Conservation (phyloP, 1,140 invertebrate species). For the Magallana angulata region DNA sequence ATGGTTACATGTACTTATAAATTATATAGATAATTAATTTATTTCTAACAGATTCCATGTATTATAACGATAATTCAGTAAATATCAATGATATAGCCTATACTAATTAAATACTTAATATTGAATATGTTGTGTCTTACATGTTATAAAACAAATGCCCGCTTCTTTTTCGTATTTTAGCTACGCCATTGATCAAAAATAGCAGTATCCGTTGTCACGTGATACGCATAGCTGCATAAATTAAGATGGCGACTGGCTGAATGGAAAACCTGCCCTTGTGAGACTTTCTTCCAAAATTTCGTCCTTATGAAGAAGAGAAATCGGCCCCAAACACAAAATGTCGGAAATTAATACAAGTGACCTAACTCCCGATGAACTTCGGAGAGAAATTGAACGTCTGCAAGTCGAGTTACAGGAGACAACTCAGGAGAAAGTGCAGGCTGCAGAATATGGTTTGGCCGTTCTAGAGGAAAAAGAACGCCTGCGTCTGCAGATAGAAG, state of each 20-base stretch:
- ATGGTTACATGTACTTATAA: too few species aligned
- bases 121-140: too few species aligned
- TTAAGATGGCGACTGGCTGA: conserved; percentile 56
- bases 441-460: conserved; percentile 96
- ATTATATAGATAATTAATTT: too few species aligned
- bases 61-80: too few species aligned
- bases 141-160: not conserved
- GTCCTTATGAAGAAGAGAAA: conserved; percentile 40
- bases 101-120: too few species aligned
- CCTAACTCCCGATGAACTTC: conserved; percentile 79
- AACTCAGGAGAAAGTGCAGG: conserved; percentile 96
- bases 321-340: conserved; percentile 52
- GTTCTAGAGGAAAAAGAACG: conserved; percentile 95
- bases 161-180: conserved; percentile 4
- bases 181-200: not conserved
- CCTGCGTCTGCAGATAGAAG: conserved; percentile 90
- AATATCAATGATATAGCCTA: too few species aligned
- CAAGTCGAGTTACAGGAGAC: conserved; percentile 94
- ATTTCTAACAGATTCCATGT: too few species aligned
- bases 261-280: conserved; percentile 54
- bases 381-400: conserved; percentile 92
- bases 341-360: conserved; percentile 56
- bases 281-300: conserved; percentile 62
- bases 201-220: conserved; percentile 40
- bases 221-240: conserved; percentile 55